Conservation (phyloP, 2,113 vertebrate species). For the Thalassarche chlororhynchos region DNA sequence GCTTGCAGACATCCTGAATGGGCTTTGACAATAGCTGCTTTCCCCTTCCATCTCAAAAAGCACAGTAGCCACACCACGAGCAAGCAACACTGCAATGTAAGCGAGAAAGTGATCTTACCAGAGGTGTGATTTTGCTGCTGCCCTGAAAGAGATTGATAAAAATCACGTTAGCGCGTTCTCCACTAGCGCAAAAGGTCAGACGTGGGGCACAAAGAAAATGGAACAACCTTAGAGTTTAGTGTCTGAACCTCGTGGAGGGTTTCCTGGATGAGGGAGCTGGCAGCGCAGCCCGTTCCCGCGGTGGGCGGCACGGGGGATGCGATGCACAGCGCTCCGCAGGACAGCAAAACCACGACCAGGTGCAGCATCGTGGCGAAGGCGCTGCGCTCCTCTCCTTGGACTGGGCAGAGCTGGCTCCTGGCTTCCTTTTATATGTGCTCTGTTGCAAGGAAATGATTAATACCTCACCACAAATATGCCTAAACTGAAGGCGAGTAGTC, state of each 20-base stretch:
- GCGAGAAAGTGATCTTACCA: constrained; percentile 10
- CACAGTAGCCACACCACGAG: background rate
- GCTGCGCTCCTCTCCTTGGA: background rate
- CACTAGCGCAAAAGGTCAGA: background rate
- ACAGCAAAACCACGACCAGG: background rate
- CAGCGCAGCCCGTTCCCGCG: accelerated
- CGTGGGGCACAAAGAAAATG: accelerated
- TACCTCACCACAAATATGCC: constrained; percentile 15
- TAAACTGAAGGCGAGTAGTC: background rate
- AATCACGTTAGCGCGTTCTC: background rate
- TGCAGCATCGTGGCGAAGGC: background rate
- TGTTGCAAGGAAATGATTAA: constrained; percentile 57
- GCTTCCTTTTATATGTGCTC: constrained; percentile 9
- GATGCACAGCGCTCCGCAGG: background rate
- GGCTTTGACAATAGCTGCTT: background rate
- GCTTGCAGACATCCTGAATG: background rate
- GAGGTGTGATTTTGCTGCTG: accelerated
- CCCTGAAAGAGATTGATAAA: constrained; percentile 31
- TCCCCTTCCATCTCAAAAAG: background rate
- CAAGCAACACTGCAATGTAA: background rate
- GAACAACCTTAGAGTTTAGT: background rate
- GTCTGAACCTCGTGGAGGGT: accelerated
- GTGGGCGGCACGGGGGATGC: accelerated
- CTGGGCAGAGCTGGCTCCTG: background rate
- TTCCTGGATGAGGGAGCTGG: background rate